phyloP scores from a whole-genome alignment of 2,113 vertebrate species.

The Otus sunia region DNA sequence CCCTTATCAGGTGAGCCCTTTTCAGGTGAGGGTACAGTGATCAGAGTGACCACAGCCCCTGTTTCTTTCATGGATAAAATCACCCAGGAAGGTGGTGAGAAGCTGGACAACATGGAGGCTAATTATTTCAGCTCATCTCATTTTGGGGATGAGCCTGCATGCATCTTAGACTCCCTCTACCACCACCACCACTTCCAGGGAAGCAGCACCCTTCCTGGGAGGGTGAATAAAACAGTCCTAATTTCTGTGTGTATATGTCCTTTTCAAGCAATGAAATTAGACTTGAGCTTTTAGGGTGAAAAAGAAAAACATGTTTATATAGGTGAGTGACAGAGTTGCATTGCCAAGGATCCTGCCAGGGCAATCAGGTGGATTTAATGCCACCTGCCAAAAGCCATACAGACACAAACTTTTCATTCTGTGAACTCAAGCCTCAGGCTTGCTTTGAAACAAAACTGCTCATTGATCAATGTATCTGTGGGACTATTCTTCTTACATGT shows the following conservation, averaged over 20 bases:
- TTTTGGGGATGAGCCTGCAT: not conserved
- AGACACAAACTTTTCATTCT: not conserved
- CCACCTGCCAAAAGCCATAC: not conserved
- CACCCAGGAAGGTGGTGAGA: not conserved
- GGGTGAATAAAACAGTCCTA: not conserved
- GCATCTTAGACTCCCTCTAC: not conserved
- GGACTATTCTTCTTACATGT: not conserved
- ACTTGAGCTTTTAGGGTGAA: not conserved
- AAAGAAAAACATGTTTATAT: not conserved
- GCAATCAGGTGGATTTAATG: not conserved
- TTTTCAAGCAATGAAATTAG: constrained; percentile 8
- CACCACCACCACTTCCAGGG: not conserved
- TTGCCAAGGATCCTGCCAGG: not conserved
- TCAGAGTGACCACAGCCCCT: not conserved
- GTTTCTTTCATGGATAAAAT: not conserved
- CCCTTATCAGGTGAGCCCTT: not conserved
- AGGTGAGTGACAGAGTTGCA: rapidly evolving
- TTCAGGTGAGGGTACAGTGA: not conserved
- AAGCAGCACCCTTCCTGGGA: not conserved
- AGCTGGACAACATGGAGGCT: not conserved
- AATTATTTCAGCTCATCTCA: not conserved
- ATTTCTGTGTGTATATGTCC: not conserved
- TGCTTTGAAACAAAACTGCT: not conserved
- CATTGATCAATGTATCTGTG: not conserved
- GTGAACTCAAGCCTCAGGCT: not conserved